Base-by-base conservation (phyloP, 2,797 vertebrate genomes). In the Semotilus atromaculatus region DNA sequence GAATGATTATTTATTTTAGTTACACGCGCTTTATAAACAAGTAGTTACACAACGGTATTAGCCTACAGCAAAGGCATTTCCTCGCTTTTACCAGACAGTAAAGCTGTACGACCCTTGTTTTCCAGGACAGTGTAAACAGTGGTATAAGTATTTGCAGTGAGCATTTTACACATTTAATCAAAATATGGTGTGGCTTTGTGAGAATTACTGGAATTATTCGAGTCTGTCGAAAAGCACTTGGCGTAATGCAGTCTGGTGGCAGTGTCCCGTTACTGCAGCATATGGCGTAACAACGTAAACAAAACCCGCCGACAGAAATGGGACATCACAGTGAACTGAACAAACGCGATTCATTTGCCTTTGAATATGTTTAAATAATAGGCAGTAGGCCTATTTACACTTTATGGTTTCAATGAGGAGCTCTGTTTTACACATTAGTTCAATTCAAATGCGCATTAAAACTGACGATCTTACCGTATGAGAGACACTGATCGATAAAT, bases 241-340 rank as follows among this genome's bases (percentile, higher is more conserved):
- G 18, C 10, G 31, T 77, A 26, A 19, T n/a, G 23, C 68, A 43
- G 68, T 71, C 11, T 71, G 0, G 43, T 8, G 40, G 18, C 26
- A 66, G 26, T 79, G 77, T 79, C 38, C 78, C 45, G 64, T 80
- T 53, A 53, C 78, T 36, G 62, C 78, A 67, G 45, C 31, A 68
- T 31, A 53, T 45, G 38, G 58, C 76, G 76, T 31, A 31, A 26
- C 38, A 64, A 66, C 66, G 21, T 81, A 81, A 81, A 70, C 79
- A 81, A 81, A 48, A 7, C 23, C 31, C 10, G 18, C 0, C 36
- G 36, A 62, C 55, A 67, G n/a, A 64, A 45, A 43, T 4, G 40
- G 18, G 26, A 7, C 36, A 79, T 5, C 5, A 11, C 9, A 31
- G 60, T 45, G 4, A 45, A 34, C 1, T 16, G 5, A 66, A 38